Conservation (phyloP, 2,797 vertebrate genomes). For the Spinus pinus region DNA sequence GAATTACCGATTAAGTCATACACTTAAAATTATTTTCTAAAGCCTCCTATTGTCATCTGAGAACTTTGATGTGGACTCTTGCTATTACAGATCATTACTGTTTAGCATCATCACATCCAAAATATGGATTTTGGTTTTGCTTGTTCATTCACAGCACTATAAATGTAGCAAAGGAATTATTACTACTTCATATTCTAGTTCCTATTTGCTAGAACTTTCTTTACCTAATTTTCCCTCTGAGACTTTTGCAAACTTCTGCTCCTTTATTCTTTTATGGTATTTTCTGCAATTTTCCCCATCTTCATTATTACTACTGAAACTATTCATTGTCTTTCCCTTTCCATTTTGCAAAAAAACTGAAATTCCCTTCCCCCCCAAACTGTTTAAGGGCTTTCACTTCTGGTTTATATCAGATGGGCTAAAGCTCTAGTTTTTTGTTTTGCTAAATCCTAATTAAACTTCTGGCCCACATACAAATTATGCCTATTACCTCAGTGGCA, state of each 20-base stretch:
- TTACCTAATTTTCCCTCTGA: neutral
- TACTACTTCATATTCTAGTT: neutral
- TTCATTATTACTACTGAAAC: neutral
- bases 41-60: neutral
- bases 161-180: neutral
- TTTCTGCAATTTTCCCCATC: neutral
- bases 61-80: neutral
- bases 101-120: neutral
- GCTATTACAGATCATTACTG: neutral
- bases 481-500: neutral
- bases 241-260: neutral
- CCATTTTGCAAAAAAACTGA: neutral
- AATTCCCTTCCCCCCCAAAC: neutral
- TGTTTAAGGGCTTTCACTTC: neutral
- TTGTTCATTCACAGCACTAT: neutral
- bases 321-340: neutral
- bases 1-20: constrained; percentile 37
- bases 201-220: neutral
- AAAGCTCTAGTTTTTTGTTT: neutral
- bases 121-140: neutral
- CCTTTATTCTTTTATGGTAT: neutral
- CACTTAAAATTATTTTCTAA: constrained; percentile 36
- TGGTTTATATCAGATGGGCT: neutral
- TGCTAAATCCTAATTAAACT: constrained; percentile 27
- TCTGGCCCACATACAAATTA: neutral